A percentile compares a stretch with the other conserved stretches of the same genome.
Conservation (phyloP, 2,888 invertebrate genomes). For the Panopea generosa region DNA sequence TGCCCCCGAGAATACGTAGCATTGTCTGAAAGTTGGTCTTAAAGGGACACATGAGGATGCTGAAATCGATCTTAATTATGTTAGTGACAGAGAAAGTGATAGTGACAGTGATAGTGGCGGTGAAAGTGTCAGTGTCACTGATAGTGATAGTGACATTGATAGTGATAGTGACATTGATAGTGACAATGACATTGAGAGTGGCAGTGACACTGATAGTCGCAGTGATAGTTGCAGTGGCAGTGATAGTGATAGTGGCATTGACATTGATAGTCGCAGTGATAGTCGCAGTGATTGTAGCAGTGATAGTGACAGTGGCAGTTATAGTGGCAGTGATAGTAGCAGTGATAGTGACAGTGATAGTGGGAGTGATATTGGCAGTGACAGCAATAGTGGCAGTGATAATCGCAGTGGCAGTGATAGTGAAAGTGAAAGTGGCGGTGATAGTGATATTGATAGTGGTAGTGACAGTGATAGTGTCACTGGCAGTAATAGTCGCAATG, state of each 20-base stretch:
- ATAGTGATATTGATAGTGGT: neutral
- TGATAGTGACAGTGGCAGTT: neutral
- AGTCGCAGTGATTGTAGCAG: conserved; percentile 1
- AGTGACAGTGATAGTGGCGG: too few relatives aligned
- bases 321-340: too few relatives aligned
- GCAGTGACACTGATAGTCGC: too few relatives aligned
- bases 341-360: neutral
- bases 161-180: too few relatives aligned
- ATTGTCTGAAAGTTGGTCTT: too few relatives aligned
- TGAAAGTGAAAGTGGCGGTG: neutral
- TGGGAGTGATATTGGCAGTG: neutral
- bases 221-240: neutral
- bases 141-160: too few relatives aligned
- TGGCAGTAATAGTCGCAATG: neutral
- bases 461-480: neutral
- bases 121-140: too few relatives aligned
- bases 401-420: neutral
- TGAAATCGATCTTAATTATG: too few relatives aligned
- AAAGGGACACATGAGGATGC: too few relatives aligned
- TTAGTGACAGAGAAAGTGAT: too few relatives aligned
- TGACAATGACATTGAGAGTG: too few relatives aligned
- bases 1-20: too few relatives aligned
- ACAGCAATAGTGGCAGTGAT: neutral
- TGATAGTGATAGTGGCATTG: neutral
- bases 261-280: neutral